Evolutionary conservation across 2,888 invertebrate genomes (phyloP).

Genomic region (Ochlodes sylvanus): DNA sequence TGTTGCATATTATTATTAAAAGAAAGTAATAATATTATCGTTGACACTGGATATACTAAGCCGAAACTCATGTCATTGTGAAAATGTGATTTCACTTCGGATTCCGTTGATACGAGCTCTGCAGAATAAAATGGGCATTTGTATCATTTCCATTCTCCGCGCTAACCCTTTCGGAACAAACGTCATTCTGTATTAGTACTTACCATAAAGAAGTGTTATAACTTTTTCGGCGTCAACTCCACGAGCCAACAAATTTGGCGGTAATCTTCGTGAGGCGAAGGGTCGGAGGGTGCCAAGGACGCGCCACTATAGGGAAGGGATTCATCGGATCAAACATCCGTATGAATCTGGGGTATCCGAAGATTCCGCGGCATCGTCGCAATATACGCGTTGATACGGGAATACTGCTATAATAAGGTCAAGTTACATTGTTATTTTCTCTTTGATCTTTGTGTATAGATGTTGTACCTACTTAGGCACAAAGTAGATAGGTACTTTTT

Average conservation of each 20-base stretch:
- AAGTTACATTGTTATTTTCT: too few relatives aligned
- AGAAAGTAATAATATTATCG: too few relatives aligned
- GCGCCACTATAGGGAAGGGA: constrained; percentile 2
- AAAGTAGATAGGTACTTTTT: too few relatives aligned
- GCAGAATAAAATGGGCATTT: background rate
- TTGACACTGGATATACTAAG: too few relatives aligned
- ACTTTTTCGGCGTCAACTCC: constrained; percentile 12
- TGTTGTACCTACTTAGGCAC: too few relatives aligned
- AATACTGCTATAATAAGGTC: background rate
- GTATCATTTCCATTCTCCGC: background rate
- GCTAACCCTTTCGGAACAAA: background rate
- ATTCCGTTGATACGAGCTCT: background rate
- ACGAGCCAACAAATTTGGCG: constrained; percentile 7
- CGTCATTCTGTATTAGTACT: background rate
- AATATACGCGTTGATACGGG: background rate
- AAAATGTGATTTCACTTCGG: background rate
- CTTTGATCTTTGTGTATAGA: too few relatives aligned
- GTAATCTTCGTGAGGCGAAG: constrained; percentile 7
- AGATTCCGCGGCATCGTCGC: background rate
- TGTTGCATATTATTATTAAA: too few relatives aligned
- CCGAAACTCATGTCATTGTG: too few relatives aligned
- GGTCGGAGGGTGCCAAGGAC: constrained; percentile 7
- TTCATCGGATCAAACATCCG: constrained; percentile 8
- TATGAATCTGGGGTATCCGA: constrained; percentile 1
- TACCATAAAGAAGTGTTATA: constrained; percentile 11